Conservation (phyloP, 35 echinoderm and acorn worm genomes). For the Amphiura filiformis region DNA sequence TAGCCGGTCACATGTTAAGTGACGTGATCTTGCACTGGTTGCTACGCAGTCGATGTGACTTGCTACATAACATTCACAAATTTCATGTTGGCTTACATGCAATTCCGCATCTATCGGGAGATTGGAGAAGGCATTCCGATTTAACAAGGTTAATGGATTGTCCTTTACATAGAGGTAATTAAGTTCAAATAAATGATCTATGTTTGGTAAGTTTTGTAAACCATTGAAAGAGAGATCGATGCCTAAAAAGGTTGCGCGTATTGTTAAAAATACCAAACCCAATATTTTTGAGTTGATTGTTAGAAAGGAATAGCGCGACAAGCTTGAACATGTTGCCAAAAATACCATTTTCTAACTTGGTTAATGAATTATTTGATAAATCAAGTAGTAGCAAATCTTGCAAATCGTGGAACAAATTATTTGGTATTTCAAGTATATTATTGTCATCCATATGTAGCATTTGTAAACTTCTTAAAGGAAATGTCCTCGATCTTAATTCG, state of each 20-base stretch:
- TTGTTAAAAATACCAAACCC: background rate
- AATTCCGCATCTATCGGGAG: background rate
- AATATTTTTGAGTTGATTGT: background rate
- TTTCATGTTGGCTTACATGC: too few relatives aligned
- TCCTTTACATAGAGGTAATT: too few relatives aligned
- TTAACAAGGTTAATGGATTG: background rate
- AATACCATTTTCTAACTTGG: background rate
- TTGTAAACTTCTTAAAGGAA: too few relatives aligned
- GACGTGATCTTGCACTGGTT: background rate
- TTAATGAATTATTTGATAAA: background rate
- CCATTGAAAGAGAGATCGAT: background rate
- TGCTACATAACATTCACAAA: background rate
- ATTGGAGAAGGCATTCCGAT: background rate
- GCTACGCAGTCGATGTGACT: background rate
- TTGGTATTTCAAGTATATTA: too few relatives aligned
- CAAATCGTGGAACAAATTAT: background rate
- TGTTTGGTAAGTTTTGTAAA: background rate
- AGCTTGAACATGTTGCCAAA: background rate
- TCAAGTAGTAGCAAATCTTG: background rate
- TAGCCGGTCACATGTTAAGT: conserved; percentile 46
- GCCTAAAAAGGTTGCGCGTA: background rate
- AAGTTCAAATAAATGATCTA: background rate
- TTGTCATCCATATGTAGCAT: too few relatives aligned
- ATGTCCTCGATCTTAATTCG: too few relatives aligned
- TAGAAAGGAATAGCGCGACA: background rate